These are phyloP conservation scores for Petrolisthes cinctipes DNA, from an alignment of 2,888 invertebrate species.

Conservation along the genomic window DNA sequence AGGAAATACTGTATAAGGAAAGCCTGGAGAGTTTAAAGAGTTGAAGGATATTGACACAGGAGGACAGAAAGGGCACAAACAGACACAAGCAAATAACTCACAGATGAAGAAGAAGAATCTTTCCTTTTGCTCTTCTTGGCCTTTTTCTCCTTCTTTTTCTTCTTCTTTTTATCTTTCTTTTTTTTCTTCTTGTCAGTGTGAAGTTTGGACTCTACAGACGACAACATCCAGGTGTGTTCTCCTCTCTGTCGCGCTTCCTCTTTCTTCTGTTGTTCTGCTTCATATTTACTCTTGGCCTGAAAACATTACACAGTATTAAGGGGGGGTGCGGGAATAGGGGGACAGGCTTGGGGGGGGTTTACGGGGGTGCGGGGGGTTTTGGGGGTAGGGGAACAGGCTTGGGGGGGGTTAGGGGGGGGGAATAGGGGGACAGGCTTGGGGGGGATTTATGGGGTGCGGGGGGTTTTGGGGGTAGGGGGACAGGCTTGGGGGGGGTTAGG, in stretches of 20 bases:
- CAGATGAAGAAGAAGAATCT: slow-evolving; percentile 5
- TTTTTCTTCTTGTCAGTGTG: slow-evolving; percentile 66
- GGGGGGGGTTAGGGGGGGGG: no score
- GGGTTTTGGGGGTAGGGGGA: no score
- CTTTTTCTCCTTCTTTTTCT: slow-evolving; percentile 67
- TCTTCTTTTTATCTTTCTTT: slow-evolving; percentile 70
- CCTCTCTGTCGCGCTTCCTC: slow-evolving; percentile 67
- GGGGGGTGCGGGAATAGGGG: no score
- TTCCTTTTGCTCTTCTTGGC: slow-evolving; percentile 3
- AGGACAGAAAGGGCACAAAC: background rate
- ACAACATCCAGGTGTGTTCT: slow-evolving; percentile 71
- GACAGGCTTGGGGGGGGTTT: no score
- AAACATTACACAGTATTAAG: background rate
- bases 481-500: no score
- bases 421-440: no score
- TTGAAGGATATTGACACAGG: background rate
- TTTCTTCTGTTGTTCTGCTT: slow-evolving; percentile 16
- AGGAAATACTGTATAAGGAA: background rate
- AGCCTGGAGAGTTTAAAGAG: background rate
- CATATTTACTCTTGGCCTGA: slow-evolving; percentile 36
- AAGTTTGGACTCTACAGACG: slow-evolving; percentile 70
- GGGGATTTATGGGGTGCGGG: no score
- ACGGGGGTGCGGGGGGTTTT: no score
- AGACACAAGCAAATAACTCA: background rate
- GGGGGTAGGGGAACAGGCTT: no score